Percentiles rank a stretch among this genome's conserved stretches.
Conservation (phyloP, 1,140 invertebrate species). For the Rhagoletis pomonella region DNA sequence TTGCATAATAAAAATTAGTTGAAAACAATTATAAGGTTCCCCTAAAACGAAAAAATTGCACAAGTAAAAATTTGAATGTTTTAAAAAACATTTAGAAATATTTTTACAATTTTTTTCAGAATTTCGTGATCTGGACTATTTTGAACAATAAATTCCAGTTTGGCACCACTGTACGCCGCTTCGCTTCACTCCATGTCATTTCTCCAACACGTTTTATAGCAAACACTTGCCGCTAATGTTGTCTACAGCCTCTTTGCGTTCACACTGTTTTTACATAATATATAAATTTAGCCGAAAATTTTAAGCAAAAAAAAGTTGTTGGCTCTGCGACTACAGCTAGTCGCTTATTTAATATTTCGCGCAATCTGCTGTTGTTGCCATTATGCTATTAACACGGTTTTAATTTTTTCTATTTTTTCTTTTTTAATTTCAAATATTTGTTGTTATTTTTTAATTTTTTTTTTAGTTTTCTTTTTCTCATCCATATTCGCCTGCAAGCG, state of each 20-base stretch:
- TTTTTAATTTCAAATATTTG: not conserved
- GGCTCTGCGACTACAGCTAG: no score
- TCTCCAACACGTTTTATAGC: not conserved
- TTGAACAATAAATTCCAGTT: not conserved
- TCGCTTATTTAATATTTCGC: no score
- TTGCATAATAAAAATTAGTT: no score
- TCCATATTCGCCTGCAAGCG: not conserved
- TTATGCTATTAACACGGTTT: not conserved
- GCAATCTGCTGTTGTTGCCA: not conserved
- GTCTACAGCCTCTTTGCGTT: not conserved
- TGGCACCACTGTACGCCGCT: not conserved
- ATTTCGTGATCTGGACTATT: no score
- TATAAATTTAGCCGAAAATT: constrained; percentile 7
- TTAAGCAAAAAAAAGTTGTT: not conserved
- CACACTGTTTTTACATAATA: not conserved
- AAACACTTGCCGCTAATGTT: constrained; percentile 26
- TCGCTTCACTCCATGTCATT: not conserved
- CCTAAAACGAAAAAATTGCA: no score
- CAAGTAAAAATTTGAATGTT: no score
- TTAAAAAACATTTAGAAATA: no score
- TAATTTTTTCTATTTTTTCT: not conserved
- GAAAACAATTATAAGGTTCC: no score
- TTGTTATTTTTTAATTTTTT: not conserved
- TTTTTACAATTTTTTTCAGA: no score
- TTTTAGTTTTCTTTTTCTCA: not conserved